Conservation (phyloP, 2,113 vertebrate genomes). For the Gnathonemus echidnorhynchus region DNA sequence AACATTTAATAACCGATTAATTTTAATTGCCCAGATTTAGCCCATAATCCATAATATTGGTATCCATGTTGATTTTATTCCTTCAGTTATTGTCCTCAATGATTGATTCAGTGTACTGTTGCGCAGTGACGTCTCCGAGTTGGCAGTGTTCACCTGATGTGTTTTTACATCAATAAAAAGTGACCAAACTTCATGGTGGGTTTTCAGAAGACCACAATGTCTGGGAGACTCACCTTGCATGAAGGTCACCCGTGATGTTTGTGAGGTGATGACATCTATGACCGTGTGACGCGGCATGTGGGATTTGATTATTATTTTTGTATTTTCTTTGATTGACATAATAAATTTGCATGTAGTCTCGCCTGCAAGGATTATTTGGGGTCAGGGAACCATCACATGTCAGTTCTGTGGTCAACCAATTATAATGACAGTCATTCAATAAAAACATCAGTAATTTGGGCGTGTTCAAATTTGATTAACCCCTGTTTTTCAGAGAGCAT, state of each 20-base stretch:
- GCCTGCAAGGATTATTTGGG: background rate
- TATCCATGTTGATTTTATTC: background rate
- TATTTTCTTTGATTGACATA: background rate
- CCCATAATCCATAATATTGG: background rate
- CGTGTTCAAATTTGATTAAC: background rate
- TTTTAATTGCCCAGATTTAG: background rate
- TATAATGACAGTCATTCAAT: background rate
- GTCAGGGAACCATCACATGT: background rate
- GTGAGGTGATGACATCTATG: background rate
- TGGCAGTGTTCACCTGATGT: background rate
- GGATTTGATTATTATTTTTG: background rate
- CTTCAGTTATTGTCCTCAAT: background rate
- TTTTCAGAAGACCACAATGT: background rate
- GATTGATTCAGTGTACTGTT: background rate
- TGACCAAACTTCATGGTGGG: background rate
- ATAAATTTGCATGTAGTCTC: background rate
- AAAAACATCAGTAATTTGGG: background rate
- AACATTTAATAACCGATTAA: background rate
- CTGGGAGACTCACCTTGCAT: background rate
- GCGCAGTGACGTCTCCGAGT: background rate
- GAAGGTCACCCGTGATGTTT: background rate
- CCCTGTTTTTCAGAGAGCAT: background rate
- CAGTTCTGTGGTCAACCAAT: background rate
- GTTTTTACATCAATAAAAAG: background rate
- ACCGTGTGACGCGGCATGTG: background rate